phyloP scores from a whole-genome alignment of 2,888 invertebrate species.

The Carabus problematicus region DNA sequence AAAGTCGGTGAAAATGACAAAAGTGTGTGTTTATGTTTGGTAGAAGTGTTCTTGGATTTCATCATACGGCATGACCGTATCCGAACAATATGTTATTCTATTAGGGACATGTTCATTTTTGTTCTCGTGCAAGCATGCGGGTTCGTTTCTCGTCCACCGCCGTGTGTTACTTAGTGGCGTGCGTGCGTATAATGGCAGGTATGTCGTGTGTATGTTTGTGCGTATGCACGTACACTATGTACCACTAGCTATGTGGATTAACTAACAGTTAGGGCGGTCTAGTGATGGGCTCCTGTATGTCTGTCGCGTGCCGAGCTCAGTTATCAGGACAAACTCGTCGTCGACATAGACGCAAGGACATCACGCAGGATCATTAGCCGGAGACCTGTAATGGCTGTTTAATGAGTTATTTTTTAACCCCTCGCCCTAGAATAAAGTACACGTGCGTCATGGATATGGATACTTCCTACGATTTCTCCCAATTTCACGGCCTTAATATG shows the following conservation, averaged over 20 bases:
- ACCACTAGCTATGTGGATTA: neutral
- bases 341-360: slow-evolving; percentile 10
- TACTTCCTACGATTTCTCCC: slow-evolving; percentile 6
- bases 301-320: slow-evolving; percentile 21
- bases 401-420: slow-evolving; percentile 21
- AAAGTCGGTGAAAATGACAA: too few relatives aligned
- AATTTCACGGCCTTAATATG: slow-evolving; percentile 13
- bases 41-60: too few relatives aligned
- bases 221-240: neutral
- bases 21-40: too few relatives aligned
- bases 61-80: too few relatives aligned
- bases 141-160: neutral
- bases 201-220: too few relatives aligned
- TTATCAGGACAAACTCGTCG: slow-evolving; percentile 20
- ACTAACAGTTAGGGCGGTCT: slow-evolving; percentile 2
- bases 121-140: slow-evolving; percentile 9
- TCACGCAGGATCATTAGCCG: slow-evolving; percentile 26
- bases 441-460: slow-evolving; percentile 1
- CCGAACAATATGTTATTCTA: too few relatives aligned
- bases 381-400: slow-evolving; percentile 19
- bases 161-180: neutral
- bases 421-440: neutral
- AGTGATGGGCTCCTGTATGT: slow-evolving; percentile 21
- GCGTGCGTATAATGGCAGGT: slow-evolving; percentile 2
- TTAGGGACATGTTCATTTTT: too few relatives aligned